Conservation (phyloP, 2,797 vertebrate species). For the Acomys russatus region DNA sequence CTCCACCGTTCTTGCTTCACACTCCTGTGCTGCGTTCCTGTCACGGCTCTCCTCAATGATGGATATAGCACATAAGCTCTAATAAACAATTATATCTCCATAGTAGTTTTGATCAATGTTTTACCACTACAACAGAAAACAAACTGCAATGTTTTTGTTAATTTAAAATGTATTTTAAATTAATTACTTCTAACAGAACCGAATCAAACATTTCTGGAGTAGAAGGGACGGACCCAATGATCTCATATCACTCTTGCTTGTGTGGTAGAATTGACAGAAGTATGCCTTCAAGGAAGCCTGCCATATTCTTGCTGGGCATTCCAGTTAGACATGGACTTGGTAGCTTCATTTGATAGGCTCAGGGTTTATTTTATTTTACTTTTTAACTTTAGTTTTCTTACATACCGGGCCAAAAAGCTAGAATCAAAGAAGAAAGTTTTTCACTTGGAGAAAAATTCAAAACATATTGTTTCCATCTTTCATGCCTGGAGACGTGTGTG, state of each 20-base stretch:
- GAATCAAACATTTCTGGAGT: background rate
- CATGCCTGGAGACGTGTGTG: background rate
- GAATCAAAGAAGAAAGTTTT: slow-evolving; percentile 54
- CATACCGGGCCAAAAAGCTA: background rate
- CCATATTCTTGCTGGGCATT: background rate
- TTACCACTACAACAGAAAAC: background rate
- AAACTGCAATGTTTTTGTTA: background rate
- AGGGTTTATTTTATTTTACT: background rate
- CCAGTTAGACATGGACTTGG: slow-evolving; percentile 18
- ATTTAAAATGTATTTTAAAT: background rate
- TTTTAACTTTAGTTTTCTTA: background rate
- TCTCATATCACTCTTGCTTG: background rate
- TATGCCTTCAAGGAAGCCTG: background rate
- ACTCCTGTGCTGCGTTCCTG: background rate
- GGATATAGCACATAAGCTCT: too few relatives aligned
- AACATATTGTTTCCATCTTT: slow-evolving; percentile 1
- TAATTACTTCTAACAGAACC: background rate
- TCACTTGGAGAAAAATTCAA: slow-evolving; percentile 19
- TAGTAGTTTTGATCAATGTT: background rate
- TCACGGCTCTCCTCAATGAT: background rate
- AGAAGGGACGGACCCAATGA: background rate
- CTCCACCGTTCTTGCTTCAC: background rate
- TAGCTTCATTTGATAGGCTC: background rate
- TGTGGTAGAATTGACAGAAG: background rate
- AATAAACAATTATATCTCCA: background rate